These are phyloP conservation scores for Coreius guichenoti DNA, from an alignment of 2,797 vertebrate species.

Conservation along the genomic window DNA sequence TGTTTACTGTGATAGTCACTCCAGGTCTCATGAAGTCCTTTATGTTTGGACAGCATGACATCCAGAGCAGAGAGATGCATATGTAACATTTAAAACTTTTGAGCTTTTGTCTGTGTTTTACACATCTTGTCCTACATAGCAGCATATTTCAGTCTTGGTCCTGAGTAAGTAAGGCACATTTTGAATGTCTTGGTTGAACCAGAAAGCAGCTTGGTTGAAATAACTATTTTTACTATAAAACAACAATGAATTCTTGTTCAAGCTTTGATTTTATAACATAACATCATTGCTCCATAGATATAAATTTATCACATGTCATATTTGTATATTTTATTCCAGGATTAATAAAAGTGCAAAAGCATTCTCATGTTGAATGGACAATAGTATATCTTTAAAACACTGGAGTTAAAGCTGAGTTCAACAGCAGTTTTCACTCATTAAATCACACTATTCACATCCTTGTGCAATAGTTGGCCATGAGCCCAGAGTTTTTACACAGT, in stretches of 20 bases:
- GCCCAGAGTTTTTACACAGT: constrained; percentile 39
- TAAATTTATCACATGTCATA: neutral
- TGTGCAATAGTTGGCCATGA: constrained; percentile 34
- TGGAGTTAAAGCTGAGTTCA: neutral
- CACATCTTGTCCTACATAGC: neutral
- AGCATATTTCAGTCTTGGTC: neutral
- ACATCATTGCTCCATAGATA: neutral
- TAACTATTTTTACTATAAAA: neutral
- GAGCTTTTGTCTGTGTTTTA: no score
- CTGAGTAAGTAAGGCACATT: neutral
- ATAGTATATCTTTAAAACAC: neutral
- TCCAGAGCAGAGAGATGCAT: neutral
- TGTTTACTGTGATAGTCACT: constrained; percentile 43
- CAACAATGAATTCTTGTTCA: neutral
- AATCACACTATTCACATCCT: constrained; percentile 28
- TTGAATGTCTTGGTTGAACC: neutral
- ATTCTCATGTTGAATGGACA: neutral
- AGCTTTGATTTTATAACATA: neutral
- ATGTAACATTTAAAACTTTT: neutral
- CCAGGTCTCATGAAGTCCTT: neutral
- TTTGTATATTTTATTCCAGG: neutral
- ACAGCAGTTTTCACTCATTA: constrained; percentile 10
- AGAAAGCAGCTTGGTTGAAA: neutral
- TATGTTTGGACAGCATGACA: neutral
- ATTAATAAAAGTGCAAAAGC: neutral